Conservation (phyloP, 2,113 vertebrate genomes). For the Orycteropus afer region DNA sequence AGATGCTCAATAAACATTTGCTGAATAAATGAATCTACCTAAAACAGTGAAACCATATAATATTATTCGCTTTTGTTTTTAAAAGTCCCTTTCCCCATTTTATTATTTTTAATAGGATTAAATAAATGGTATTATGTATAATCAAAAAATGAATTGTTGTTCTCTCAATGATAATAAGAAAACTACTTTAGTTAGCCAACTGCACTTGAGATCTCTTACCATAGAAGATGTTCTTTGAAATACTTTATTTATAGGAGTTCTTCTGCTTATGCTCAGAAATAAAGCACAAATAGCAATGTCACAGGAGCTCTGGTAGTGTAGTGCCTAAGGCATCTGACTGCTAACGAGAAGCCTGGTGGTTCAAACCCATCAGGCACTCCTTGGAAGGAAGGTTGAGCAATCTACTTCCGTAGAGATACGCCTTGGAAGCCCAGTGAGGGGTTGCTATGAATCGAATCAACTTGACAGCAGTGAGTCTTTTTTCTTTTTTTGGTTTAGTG, state of each 20-base stretch:
- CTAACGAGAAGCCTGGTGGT: too few species aligned
- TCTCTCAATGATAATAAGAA: not conserved
- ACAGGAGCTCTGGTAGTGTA: too few species aligned
- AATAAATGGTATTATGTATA: not conserved
- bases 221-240: not conserved
- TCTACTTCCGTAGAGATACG: too few species aligned
- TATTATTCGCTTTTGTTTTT: conserved; percentile 22
- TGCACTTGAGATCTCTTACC: not conserved
- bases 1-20: not conserved
- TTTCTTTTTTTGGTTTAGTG: too few species aligned
- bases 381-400: too few species aligned
- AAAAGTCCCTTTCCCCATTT: not conserved
- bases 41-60: not conserved
- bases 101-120: not conserved
- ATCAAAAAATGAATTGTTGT: not conserved
- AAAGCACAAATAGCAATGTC: not conserved
- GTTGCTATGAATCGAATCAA: too few species aligned
- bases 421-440: too few species aligned
- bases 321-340: too few species aligned
- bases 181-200: not conserved
- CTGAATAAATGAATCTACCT: not conserved
- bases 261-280: conserved; percentile 34
- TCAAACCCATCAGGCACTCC: too few species aligned
- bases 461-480: too few species aligned
- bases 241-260: not conserved